Evolutionary conservation across 2,888 invertebrate genomes (phyloP), one percentile per base, ranked within the genome.

Genomic region (Muschampia plurimacula): DNA sequence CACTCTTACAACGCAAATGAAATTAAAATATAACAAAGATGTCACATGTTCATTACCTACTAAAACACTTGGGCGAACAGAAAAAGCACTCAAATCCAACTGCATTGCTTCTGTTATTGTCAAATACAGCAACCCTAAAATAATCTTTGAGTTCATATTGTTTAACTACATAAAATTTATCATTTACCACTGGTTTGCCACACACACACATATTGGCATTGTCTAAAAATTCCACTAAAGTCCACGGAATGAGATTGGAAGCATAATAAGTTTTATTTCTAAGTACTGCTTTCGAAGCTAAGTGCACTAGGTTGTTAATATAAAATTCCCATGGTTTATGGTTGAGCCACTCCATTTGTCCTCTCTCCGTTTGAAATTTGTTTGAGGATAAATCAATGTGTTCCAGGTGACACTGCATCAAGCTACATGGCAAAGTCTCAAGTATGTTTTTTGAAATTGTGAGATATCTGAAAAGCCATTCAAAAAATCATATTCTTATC

Each of bases 151-250:
- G 81, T 78, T 89, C 81, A 90, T 84, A 87, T 81, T 88, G 81
- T 80, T 88, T 84, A 75, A 84, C 80, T n/a, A 88, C 67, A 76
- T 81, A 87, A 75, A 82, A 84, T 41, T 75, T 79, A 41, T 86
- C 82, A 78, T 86, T 89, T 7, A 92, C 80, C 13, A 91, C 95
- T 22, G 95, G 91, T 60, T 82, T 84, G 0, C 96, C 96, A 85
- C 96, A 96, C 1, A 95, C 82, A 83, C 97, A 96, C 84, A 95
- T 95, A 77, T 95, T 93, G 0, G 96, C 95, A 80, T 93, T 84
- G 79, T 96, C 96, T 77, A 97, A 85, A 82, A 95, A 96, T 64
- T 94, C 86, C 0, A 96, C 95, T 69, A 96, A 83, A 5, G 95
- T 96, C 73, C 82, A 82, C 0, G 96, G 96, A 80, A 96, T 92